Base-by-base conservation (phyloP, 2,888 invertebrate genomes). In the Acronicta leporina region DNA sequence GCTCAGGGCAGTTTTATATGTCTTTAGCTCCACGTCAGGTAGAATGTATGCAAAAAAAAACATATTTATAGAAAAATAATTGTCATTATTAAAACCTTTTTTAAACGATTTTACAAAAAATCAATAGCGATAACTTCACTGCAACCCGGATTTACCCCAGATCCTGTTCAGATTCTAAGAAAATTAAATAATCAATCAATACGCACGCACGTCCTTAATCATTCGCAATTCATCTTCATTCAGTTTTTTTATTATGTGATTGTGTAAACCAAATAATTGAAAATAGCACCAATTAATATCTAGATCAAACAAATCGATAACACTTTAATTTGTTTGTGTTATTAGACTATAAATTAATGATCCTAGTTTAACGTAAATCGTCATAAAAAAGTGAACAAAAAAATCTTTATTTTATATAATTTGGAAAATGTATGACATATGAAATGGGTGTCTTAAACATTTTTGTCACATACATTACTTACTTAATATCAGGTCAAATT, bases 91-190 rank as follows among this genome's bases (percentile, higher is more conserved):
- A n/a, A n/a, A n/a, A n/a, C n/a, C n/a, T n/a, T n/a, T n/a, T n/a
- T n/a, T n/a, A n/a, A n/a, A n/a, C 4, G 4, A 20, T 20, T 20
- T 20, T 20, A 20, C 20, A 20, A 20, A 27, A 27, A 27, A 27
- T 27, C 5, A 27, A 27, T 27, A 5, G 7, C 6, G 27, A 27
- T 27, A 27, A 27, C 20, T 20, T 20, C 27, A 27, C 13, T 13
- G 5, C 0, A 38, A 38, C 49, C 65, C 66, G 65, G 64, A 66
- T 70, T 45, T 42, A 14, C 33, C 11, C 25, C 2, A 70, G 48
- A 67, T 56, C 67, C 72, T 65, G 40, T 27, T 56, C 2, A 27
- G 72, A 72, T 65, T 67, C 66, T 33, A n/a, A 27, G 67, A 43
- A 69, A 64, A 64, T 55, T 46, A 48, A 56, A 71, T 72, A 38